Conservation (phyloP, 2,797 vertebrate species). For the Ataeniobius toweri region DNA sequence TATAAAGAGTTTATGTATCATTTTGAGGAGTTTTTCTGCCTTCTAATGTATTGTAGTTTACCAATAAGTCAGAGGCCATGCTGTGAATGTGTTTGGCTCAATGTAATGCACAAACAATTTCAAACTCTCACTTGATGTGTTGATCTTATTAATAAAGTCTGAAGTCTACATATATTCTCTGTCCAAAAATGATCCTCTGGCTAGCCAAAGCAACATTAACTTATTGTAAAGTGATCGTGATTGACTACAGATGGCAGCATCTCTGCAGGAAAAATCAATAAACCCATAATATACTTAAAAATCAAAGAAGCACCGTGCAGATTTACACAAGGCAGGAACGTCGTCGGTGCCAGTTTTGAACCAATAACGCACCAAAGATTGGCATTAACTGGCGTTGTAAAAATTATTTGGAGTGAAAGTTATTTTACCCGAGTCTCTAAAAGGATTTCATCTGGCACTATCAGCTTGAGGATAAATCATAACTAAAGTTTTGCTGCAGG, state of each 20-base stretch:
- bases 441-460: background rate
- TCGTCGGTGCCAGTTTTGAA: background rate
- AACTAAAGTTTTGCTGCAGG: background rate
- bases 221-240: conserved; percentile 1
- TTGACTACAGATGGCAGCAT: background rate
- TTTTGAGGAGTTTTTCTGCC: background rate
- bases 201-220: background rate
- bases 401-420: background rate
- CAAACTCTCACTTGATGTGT: conserved; percentile 4
- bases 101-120: background rate
- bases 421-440: background rate
- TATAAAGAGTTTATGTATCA: background rate
- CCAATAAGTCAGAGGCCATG: background rate
- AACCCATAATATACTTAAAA: background rate
- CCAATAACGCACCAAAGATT: background rate
- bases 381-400: background rate
- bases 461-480: background rate
- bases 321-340: background rate
- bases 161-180: background rate
- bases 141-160: background rate
- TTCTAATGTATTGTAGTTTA: background rate
- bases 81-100: conserved; percentile 9
- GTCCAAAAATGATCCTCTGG: background rate
- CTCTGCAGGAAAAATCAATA: background rate
- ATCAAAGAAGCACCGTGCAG: background rate